Evolutionary conservation across 2,888 invertebrate species (phyloP), one percentile per base, ranked within the genome.

Genomic region (Phanerotoma sp.): DNA sequence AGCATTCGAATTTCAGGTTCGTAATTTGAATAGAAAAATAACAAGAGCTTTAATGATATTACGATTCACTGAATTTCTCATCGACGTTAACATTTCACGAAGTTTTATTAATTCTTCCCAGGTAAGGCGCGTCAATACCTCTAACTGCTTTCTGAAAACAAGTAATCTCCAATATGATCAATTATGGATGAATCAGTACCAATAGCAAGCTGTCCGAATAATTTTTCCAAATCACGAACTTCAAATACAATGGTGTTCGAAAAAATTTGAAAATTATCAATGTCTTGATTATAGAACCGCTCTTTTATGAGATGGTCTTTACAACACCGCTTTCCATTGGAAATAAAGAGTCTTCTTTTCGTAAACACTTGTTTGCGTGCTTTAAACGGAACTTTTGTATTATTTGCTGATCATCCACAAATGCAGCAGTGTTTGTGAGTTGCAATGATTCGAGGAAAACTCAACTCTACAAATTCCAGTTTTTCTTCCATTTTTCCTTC

Each of bases 391-490:
- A 57, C 52, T 33, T 42, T 41, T 3, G n/a, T 51, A 10, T 57
- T 52, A 51, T 52, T 52, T 35, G 20, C 28, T 52, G 48, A 41
- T 47, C 44, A 28, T 41, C 44, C 48, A 58, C 49, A 58, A 42
- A 57, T 11, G 32, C 48, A 54, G 33, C 59, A 59, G 40, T 51
- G 57, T 57, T 47, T 59, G 32, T 58, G 56, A 41, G 56, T 56
- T n/a, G 56, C 22, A 10, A 44, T 13, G 2, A 35, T 37, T 37
- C 50, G 33, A 6, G 22, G 45, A 52, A 45, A 38, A 16, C 16
- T 10, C 15, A 49, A 16, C 16, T 38, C 38, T 5, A 38, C 16
- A 38, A 16, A 38, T 16, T 38, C 38, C 11, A 16, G 10, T 1
- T 16, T 18, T 16, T 38, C 10, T 9, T 16, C 16, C 16, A 38